A percentile compares a stretch with the other conserved stretches of the same genome.
phyloP scores from a whole-genome alignment of 2,113 vertebrate genomes.

The Pollachius pollachius region DNA sequence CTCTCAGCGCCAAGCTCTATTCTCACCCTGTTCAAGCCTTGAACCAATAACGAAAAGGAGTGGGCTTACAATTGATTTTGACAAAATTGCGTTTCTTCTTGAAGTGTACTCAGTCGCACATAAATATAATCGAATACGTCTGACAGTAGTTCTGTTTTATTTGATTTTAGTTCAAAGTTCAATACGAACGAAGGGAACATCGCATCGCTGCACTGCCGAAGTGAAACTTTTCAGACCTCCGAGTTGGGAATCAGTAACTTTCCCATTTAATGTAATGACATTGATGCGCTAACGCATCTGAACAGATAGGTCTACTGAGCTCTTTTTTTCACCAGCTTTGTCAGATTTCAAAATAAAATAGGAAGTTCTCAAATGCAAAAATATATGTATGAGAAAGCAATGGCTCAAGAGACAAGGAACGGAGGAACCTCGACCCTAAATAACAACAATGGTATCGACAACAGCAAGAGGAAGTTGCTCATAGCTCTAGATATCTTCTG shows the following conservation, averaged over 20 bases:
- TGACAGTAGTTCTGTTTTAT: background rate
- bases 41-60: conserved; percentile 42
- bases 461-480: conserved; percentile 85
- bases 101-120: background rate
- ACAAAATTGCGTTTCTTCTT: background rate
- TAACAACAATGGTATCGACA: conserved; percentile 80
- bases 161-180: conserved; percentile 5
- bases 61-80: conserved; percentile 15
- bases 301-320: conserved; percentile 25
- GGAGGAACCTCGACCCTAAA: conserved; percentile 88
- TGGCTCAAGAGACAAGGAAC: conserved; percentile 92
- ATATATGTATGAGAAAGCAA: conserved; percentile 97
- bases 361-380: conserved; percentile 84
- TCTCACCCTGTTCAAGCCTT: conserved; percentile 48
- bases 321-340: conserved; percentile 40
- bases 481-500: conserved; percentile 91
- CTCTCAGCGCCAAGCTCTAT: conserved; percentile 65
- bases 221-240: conserved; percentile 38
- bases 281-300: conserved; percentile 12
- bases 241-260: conserved; percentile 18
- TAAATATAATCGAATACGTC: conserved; percentile 12
- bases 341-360: conserved; percentile 51
- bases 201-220: conserved; percentile 23
- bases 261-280: conserved; percentile 40
- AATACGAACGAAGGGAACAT: conserved; percentile 17